phyloP scores from a whole-genome alignment of 2,113 vertebrate genomes.

The Lampris megalopsis region DNA sequence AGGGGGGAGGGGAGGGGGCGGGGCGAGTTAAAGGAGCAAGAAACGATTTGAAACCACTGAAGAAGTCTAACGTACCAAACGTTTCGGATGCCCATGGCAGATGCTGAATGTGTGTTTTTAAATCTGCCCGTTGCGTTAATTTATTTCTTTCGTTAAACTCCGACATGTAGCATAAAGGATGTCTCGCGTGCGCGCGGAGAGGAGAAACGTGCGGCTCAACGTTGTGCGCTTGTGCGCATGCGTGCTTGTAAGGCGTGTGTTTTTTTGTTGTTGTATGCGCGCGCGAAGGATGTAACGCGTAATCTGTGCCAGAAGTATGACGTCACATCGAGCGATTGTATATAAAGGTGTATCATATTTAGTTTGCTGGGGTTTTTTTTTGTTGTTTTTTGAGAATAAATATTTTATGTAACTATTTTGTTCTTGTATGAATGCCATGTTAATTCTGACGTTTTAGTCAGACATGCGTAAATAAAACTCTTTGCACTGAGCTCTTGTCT shows the following conservation, averaged over 20 bases:
- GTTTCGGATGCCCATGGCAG: conserved; percentile 25
- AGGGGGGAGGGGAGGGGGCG: neutral
- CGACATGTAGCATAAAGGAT: conserved; percentile 44
- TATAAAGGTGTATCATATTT: conserved; percentile 73
- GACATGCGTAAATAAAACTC: conserved; percentile 77
- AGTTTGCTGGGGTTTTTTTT: conserved; percentile 21
- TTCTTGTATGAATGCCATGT: conserved; percentile 56
- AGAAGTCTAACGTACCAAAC: conserved; percentile 22
- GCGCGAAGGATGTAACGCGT: conserved; percentile 13
- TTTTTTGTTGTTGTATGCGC: conserved; percentile 19
- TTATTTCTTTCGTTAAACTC: conserved; percentile 64
- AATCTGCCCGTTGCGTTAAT: conserved; percentile 51
- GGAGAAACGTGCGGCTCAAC: conserved; percentile 41
- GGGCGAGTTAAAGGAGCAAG: neutral
- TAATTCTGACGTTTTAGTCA: conserved; percentile 86
- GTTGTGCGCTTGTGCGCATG: conserved; percentile 2
- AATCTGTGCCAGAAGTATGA: conserved; percentile 37
- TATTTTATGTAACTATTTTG: conserved; percentile 59
- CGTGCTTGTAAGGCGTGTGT: conserved; percentile 23
- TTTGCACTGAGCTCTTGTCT: conserved; percentile 37
- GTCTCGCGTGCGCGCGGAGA: conserved; percentile 50
- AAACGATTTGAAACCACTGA: conserved; percentile 41
- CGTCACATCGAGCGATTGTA: conserved; percentile 47
- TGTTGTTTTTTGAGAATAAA: conserved; percentile 51
- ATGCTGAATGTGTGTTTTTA: conserved; percentile 11